Evolutionary conservation across 2,797 vertebrate species (phyloP), one percentile per base, ranked within the genome.

Genomic region (Thaleichthys pacificus): DNA sequence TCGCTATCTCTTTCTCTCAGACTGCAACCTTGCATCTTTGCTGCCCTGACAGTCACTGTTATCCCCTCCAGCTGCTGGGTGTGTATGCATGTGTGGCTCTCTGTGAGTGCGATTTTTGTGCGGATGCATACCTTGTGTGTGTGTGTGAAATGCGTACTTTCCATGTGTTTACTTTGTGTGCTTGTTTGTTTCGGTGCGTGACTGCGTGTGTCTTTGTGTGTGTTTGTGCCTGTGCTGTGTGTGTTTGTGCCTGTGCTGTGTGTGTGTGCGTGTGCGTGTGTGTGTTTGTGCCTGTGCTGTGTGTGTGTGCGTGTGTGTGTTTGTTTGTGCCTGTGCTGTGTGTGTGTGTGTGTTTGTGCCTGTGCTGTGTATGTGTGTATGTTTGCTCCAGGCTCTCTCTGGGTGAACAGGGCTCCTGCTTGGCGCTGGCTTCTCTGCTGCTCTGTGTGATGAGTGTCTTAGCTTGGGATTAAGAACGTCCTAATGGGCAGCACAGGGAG

Each of bases 401-500:
- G 70, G 80, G 75, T 72, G 81, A 77, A 79, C 84, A 83, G 73
- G 78, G 80, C 81, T 86, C 80, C 74, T 67, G 82, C 77, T 76
- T 75, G 78, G 61, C 3, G 2, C 70, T 73, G 1, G 79, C 81
- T 84, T 71, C 32, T 61, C 71, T 21, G 2, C 70, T 68, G 75
- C 70, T 80, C 80, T 65, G 73, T 67, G 71, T 38, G 64, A 75
- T 66, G 76, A 83, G 82, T 78, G 80, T 84, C 73, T 35, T 80
- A 86, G 83, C 84, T 47, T 84, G 79, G 87, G 86, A 90, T 91
- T 89, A 88, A 81, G 82, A 82, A 77, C 63, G 74, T 79, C 51
- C 35, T 91, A 88, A 90, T 90, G 86, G 90, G 86, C 84, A 88
- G 86, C 80, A 17, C 72, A 74, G 86, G 83, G 87, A 86, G 80